Evolutionary conservation across 2,888 invertebrate species (phyloP).

Genomic region (Acronicta psi): DNA sequence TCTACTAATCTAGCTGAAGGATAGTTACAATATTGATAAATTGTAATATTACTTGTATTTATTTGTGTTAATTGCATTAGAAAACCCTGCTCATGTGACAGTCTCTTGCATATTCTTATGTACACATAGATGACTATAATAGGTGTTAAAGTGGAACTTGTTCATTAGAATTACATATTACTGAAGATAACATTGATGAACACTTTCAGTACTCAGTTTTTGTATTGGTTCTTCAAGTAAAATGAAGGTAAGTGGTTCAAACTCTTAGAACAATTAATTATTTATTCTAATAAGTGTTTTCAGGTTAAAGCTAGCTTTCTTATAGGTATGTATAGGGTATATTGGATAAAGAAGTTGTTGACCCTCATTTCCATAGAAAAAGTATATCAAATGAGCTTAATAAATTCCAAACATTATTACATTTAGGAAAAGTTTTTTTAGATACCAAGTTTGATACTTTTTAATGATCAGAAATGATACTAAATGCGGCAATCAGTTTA

Average conservation of each 20-base stretch:
- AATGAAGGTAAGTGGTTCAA: constrained; percentile 15
- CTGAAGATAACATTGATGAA: background rate
- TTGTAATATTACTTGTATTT: constrained; percentile 3
- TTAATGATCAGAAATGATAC: too few species aligned
- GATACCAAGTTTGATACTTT: too few species aligned
- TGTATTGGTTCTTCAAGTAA: constrained; percentile 1
- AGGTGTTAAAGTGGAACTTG: background rate
- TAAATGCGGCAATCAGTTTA: too few species aligned
- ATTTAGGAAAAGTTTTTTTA: too few species aligned
- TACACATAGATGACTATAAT: background rate
- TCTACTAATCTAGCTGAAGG: constrained; percentile 3
- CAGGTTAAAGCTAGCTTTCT: background rate
- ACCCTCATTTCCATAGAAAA: too few species aligned
- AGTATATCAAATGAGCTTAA: too few species aligned
- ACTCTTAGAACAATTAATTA: too few species aligned
- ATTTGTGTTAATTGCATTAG: constrained; percentile 39
- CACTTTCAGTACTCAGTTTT: background rate
- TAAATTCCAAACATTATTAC: too few species aligned
- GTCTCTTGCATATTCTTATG: constrained; percentile 16
- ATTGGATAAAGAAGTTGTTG: background rate
- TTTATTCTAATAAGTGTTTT: constrained; percentile 1
- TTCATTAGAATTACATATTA: too few species aligned
- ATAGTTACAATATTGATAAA: constrained; percentile 7
- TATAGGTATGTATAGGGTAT: background rate
- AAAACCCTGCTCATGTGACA: constrained; percentile 7